Percentiles rank a stretch among this genome's conserved stretches.
Evolutionary conservation across 2,888 invertebrate genomes (phyloP).

Genomic region (Tanypteryx hageni): DNA sequence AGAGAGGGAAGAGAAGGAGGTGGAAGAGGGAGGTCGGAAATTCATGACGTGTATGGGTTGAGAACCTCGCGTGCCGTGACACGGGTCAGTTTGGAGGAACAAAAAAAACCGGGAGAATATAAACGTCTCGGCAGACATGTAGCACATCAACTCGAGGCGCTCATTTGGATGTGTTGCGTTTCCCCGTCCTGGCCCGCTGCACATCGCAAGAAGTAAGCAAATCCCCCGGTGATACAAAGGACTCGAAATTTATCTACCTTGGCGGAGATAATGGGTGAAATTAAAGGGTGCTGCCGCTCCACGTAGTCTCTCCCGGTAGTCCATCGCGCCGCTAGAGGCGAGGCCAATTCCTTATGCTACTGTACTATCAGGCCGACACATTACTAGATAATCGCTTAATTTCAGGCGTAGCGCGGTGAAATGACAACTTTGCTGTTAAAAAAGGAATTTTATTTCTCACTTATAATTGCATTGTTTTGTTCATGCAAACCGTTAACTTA

Average conservation of each 20-base stretch:
- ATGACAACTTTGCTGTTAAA: no score
- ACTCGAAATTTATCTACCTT: neutral
- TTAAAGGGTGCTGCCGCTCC: no score
- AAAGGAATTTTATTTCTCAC: no score
- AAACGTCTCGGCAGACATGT: no score
- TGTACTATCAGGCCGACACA: no score
- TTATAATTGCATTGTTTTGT: no score
- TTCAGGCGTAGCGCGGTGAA: no score
- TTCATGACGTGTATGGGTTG: neutral
- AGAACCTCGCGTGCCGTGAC: slow-evolving; percentile 3
- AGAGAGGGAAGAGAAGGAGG: neutral
- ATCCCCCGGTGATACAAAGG: neutral
- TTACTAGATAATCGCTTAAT: no score
- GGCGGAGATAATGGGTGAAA: neutral
- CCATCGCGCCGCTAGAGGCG: no score
- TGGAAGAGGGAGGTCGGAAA: neutral
- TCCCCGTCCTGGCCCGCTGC: neutral
- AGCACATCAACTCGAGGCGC: neutral
- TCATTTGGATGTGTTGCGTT: neutral
- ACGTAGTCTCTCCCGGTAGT: no score
- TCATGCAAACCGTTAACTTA: no score
- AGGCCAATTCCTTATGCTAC: no score
- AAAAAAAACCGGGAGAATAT: neutral
- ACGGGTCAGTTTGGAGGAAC: neutral
- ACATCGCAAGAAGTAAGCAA: neutral